Percentiles rank a stretch among this genome's conserved stretches.
phyloP scores from a whole-genome alignment of 2,113 vertebrate species.

The Bos taurus region ARS-UCD2.0 NC_037330.1:711001-711500 shows the following conservation, averaged over 20 bases:
- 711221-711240: neutral
- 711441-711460: slow-evolving; percentile 90
- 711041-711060: neutral
- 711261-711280: neutral
- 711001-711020: neutral
- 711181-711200: neutral
- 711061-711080: neutral
- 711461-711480: slow-evolving; percentile 91
- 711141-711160: neutral
- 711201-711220: neutral
- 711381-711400: slow-evolving; percentile 88
- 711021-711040: neutral
- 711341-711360: slow-evolving; percentile 88
- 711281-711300: slow-evolving; percentile 85
- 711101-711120: neutral
- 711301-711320: slow-evolving; percentile 93
- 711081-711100: neutral
- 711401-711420: slow-evolving; percentile 78
- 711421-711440: slow-evolving; percentile 69
- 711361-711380: slow-evolving; percentile 89
- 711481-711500: slow-evolving; percentile 94
- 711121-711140: neutral
- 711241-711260: neutral
- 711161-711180: neutral
- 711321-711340: slow-evolving; percentile 89